Base-by-base conservation (phyloP, 2,888 invertebrate genomes). In the Urechis unicinctus region DNA sequence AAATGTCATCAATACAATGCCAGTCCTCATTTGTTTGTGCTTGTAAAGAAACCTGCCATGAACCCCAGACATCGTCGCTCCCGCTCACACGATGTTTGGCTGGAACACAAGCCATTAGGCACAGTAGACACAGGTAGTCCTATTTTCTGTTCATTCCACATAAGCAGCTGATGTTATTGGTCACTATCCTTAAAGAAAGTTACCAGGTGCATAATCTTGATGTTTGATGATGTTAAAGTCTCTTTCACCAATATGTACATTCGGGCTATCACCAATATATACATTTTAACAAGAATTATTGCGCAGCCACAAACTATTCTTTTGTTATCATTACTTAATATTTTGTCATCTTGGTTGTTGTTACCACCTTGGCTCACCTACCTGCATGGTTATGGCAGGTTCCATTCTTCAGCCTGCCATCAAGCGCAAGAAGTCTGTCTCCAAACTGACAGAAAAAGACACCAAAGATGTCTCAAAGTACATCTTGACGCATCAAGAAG, bases 401-500 rank as follows among this genome's bases (percentile, higher is more conserved):
- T 95, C 94, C 0, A 87, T 95, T 1, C 64, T 82, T 41, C 93
- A 94, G 73, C 94, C 96, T 0, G 82, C 84, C 50, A 85, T 85
- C 57, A 85, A 88, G 70, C 85, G 89, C 64, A 75, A 74, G 62
- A 89, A 89, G 74, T 89, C 93, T 0, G 84, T 95, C 0, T 86
- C 87, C 5, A 88, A 89, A 73, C 80, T 95, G 17, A 88, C 87
- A 0, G 87, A 86, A 0, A 89, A 88, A 61, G 85, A 81, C 84
- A 84, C 92, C 6, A 72, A 77, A 50, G 71, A 85, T 83, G 65
- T 82, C 24, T 86, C 87, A 0, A 93, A 93, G 71, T 98, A 98
- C 76, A 89, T 94, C 63, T 82, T 98, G 0, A 87, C 93, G 22
- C 88, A 93, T 0, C 96, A 97, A 78, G 90, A 91, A 67, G 87